phyloP scores from a whole-genome alignment of 1,140 invertebrate genomes.

The Himalopsyche phryganea region DNA sequence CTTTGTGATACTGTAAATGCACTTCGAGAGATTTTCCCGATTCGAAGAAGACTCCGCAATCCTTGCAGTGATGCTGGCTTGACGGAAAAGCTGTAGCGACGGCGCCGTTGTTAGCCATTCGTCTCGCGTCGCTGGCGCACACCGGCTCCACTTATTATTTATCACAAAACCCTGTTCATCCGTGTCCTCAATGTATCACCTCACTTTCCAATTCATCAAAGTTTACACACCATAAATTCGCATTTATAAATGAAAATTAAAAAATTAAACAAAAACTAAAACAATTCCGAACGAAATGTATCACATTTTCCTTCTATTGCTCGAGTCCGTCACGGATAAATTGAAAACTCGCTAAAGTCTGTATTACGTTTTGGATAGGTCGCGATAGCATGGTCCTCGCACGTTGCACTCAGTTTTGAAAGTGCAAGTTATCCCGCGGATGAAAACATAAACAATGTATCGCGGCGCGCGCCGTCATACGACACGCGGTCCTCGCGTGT shows the following conservation, averaged over 20 bases:
- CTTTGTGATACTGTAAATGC: conserved; percentile 75
- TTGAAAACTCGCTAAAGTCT: conserved; percentile 11
- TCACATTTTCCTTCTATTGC: conserved; percentile 24
- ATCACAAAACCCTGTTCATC: conserved; percentile 1
- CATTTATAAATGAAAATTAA: conserved; percentile 19
- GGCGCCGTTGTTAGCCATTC: conserved; percentile 54
- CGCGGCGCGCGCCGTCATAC: conserved; percentile 9
- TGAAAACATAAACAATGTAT: conserved; percentile 18
- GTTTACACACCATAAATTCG: neutral
- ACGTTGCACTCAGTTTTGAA: neutral
- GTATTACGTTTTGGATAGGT: conserved; percentile 5
- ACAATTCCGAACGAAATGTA: conserved; percentile 2
- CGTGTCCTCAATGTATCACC: neutral
- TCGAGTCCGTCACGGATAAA: conserved; percentile 8
- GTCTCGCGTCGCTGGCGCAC: conserved; percentile 14
- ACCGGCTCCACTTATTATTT: conserved; percentile 4
- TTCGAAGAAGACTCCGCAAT: conserved; percentile 70
- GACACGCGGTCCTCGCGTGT: conserved; percentile 1
- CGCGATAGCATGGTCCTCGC: neutral
- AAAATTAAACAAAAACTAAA: conserved; percentile 19
- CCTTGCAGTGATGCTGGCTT: conserved; percentile 63
- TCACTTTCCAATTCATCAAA: neutral
- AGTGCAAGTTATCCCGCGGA: conserved; percentile 3
- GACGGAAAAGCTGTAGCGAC: conserved; percentile 48
- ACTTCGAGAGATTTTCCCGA: conserved; percentile 71